phyloP scores from a whole-genome alignment of 2,888 invertebrate genomes.

The Esperia sulphurella region DNA sequence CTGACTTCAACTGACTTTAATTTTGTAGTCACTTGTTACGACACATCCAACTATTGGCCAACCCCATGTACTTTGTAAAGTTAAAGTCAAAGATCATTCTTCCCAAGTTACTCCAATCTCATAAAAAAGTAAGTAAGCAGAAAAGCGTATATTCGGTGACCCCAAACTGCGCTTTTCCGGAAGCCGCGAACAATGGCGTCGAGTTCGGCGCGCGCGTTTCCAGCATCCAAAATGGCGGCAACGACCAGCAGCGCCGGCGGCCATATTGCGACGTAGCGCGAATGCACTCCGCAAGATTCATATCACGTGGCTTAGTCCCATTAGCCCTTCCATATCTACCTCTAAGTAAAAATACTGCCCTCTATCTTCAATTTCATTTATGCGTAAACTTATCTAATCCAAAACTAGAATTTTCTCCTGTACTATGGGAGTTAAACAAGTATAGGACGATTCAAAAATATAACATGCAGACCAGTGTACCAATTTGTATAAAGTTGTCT shows the following conservation, averaged over 20 bases:
- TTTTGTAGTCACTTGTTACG: no score
- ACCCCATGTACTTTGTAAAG: no score
- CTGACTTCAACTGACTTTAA: no score
- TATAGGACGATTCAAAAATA: not conserved
- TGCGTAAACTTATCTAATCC: not conserved
- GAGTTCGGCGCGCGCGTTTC: slow-evolving; percentile 26
- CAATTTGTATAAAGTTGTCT: no score
- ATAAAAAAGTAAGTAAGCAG: slow-evolving; percentile 11
- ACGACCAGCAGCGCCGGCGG: slow-evolving; percentile 26
- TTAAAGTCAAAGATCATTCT: no score
- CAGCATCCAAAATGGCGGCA: slow-evolving; percentile 45
- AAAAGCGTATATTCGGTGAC: slow-evolving; percentile 38
- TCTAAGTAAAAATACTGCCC: no score
- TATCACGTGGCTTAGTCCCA: not conserved
- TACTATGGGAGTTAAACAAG: no score
- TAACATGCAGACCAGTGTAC: no score
- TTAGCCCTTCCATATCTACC: no score
- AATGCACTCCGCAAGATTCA: slow-evolving; percentile 1
- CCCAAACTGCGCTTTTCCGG: slow-evolving; percentile 70
- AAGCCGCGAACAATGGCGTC: slow-evolving; percentile 51
- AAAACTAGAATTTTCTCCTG: no score
- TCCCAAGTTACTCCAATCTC: not conserved
- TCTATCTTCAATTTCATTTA: no score
- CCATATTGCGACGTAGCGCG: slow-evolving; percentile 21
- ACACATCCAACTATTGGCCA: no score